Evolutionary conservation across 2,888 invertebrate species (phyloP), one percentile per base, ranked within the genome.

Genomic region (Polydrusus pterygomalis): DNA sequence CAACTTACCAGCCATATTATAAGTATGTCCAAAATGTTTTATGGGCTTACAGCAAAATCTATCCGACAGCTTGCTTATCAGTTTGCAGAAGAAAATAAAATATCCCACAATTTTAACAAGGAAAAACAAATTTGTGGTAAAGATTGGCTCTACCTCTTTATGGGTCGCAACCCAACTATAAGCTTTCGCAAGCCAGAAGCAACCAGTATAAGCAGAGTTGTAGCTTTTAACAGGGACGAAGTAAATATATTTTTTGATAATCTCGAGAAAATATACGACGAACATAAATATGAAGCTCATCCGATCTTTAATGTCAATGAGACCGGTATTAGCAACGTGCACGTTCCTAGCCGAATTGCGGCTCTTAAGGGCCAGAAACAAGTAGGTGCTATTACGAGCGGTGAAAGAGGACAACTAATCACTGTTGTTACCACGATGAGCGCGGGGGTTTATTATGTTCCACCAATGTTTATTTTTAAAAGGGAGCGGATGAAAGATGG

Each of bases 381-480:
- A 75, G 76, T 78, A 15, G 78, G 79, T 20, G 54, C 56, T 10
- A 56, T 77, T 43, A 75, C 75, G 17, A 78, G 76, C 54, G 77
- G 71, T 13, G 74, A 77, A 75, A 72, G 70, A 25, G 74, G 77
- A 40, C 49, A 75, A 67, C 64, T 67, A 17, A 72, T 62, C 47
- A 77, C 79, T 15, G 43, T 76, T 13, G 30, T 75, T 7, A 72
- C 71, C 43, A 30, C 49, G 15, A 40, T 79, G 6, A 79, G 68
- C 49, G 77, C 76, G 17, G 49, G 77, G 15, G 77, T 75, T 2
- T 40, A 11, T 2, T 77, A 76, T 49, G 38, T 78, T 13, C 72
- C 65, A 25, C 64, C 67, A 45, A 65, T 79, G 74, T 78, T 78
- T 49, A 78, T 79, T 64, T 79, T 67, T 68, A 65, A 70, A 20